Evolutionary conservation across 2,113 vertebrate species (phyloP).

Genomic region (Paratilapia polleni): DNA sequence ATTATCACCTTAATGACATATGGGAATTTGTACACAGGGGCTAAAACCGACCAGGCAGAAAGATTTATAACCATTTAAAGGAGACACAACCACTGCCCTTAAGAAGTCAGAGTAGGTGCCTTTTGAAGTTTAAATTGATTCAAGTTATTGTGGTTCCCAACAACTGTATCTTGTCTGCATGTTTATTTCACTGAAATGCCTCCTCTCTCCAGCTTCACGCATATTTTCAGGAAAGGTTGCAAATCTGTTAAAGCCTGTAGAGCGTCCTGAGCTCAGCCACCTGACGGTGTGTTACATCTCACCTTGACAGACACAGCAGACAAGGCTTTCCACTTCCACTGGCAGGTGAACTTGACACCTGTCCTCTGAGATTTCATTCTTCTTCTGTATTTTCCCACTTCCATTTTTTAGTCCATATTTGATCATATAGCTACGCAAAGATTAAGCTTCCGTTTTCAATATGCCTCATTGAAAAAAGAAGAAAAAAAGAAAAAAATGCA

Average conservation of each 20-base stretch:
- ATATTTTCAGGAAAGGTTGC: neutral
- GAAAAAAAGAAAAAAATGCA: neutral
- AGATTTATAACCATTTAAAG: neutral
- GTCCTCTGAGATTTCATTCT: slow-evolving; percentile 37
- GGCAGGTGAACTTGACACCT: slow-evolving; percentile 43
- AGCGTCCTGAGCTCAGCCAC: neutral
- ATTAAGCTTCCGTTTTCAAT: slow-evolving; percentile 6
- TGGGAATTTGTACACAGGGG: neutral
- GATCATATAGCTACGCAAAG: neutral
- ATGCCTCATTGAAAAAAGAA: neutral
- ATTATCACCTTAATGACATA: too few relatives aligned
- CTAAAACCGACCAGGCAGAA: neutral
- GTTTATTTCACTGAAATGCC: neutral
- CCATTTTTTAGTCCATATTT: neutral
- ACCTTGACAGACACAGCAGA: slow-evolving; percentile 27
- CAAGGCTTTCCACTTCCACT: slow-evolving; percentile 11
- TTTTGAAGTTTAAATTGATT: neutral
- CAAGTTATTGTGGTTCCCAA: neutral
- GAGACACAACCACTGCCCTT: too few relatives aligned
- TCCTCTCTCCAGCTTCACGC: neutral
- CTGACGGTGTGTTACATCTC: slow-evolving; percentile 26
- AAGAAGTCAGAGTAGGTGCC: neutral
- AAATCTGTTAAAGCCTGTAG: neutral
- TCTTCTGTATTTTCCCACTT: neutral
- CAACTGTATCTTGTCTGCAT: neutral